Conservation (phyloP, 2,888 invertebrate species). For the Tachina grossa region DNA sequence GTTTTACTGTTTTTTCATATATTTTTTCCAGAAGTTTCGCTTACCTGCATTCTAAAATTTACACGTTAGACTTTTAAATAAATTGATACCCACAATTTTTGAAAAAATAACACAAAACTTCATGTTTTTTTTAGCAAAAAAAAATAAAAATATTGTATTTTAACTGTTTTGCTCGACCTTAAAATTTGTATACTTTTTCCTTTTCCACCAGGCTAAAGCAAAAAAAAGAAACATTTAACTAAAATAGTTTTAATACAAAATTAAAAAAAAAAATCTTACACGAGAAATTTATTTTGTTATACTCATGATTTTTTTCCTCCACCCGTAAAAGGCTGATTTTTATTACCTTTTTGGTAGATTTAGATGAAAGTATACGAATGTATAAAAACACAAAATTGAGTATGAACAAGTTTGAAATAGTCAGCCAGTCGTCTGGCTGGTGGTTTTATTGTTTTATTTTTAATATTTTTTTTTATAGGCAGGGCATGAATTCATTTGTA, state of each 20-base stretch:
- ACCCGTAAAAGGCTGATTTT: background rate
- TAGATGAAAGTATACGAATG: background rate
- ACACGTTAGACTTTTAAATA: too few species aligned
- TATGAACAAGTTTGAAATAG: conserved; percentile 33
- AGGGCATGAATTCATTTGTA: conserved; percentile 42
- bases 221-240: too few species aligned
- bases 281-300: conserved; percentile 2
- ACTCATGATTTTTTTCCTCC: conserved; percentile 18
- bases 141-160: too few species aligned
- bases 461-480: conserved; percentile 6
- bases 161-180: too few species aligned
- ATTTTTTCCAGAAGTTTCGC: too few species aligned
- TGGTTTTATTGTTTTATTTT: conserved; percentile 49
- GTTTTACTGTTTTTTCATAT: too few species aligned
- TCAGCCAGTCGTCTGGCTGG: conserved; percentile 51
- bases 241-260: background rate
- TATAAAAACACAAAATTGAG: background rate
- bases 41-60: too few species aligned
- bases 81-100: too few species aligned
- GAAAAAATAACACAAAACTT: too few species aligned
- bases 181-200: too few species aligned
- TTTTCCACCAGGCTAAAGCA: too few species aligned
- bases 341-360: background rate
- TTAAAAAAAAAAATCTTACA: background rate
- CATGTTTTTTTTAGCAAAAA: too few species aligned